A percentile compares a stretch with the other conserved stretches of the same genome.
Evolutionary conservation across 1,140 invertebrate species (phyloP).

Genomic region (Monomorium pharaonis): DNA sequence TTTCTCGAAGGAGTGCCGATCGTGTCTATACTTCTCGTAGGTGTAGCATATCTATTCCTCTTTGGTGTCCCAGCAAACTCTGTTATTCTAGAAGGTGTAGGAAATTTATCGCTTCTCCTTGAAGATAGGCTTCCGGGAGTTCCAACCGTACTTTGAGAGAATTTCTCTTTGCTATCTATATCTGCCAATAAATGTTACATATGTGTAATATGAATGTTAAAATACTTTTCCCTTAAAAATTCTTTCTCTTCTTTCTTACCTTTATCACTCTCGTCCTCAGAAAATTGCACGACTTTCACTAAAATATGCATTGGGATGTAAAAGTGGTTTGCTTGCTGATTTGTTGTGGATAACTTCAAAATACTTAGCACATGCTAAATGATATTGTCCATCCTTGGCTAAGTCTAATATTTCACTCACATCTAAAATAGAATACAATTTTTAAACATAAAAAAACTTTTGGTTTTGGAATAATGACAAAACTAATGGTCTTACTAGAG

Average conservation of each 20-base stretch:
- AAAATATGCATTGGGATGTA: constrained; percentile 98
- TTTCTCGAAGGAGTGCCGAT: constrained; percentile 35
- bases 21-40: constrained; percentile 31
- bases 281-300: constrained; percentile 91
- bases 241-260: constrained; percentile 27
- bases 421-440: constrained; percentile 78
- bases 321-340: constrained; percentile 88
- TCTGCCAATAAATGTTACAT: constrained; percentile 40
- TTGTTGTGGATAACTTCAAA: constrained; percentile 92
- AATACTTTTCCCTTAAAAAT: neutral
- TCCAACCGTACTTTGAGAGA: constrained; percentile 52
- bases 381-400: constrained; percentile 89
- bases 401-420: constrained; percentile 87
- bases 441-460: constrained; percentile 14
- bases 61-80: constrained; percentile 46
- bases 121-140: constrained; percentile 55
- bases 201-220: constrained; percentile 4
- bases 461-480: constrained; percentile 33
- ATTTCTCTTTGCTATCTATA: constrained; percentile 53
- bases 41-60: constrained; percentile 47
- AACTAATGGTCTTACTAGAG: constrained; percentile 83
- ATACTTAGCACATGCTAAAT: constrained; percentile 95
- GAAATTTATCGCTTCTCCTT: constrained; percentile 39
- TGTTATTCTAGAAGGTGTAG: constrained; percentile 15
- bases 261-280: constrained; percentile 76